Evolutionary conservation across 2,113 vertebrate species (phyloP), one percentile per base, ranked within the genome.

Genomic region (Hypocryptadius cinnamomeus): DNA sequence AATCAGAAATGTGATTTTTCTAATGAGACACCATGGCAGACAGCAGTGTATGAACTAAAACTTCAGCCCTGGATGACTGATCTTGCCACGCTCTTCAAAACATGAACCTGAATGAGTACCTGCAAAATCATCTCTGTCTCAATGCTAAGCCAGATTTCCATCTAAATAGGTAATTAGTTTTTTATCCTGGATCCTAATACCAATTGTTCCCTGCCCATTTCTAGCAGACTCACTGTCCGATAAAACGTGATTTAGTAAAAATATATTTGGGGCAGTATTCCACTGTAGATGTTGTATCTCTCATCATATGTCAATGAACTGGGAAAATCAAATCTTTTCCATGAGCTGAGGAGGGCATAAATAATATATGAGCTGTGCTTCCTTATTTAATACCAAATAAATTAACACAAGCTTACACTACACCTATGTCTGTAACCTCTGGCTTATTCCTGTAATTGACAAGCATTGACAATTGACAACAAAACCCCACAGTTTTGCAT

Each of bases 1-100:
- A 70, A 65, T 65, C 54, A 85, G 71, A 94, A 91, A 85, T 28
- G 50, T n/a, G 31, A 39, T 50, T 70, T 87, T 85, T 85, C 33
- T 77, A 91, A 70, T 14, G 18, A 59, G 59, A 76, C 25, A 60
- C 54, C 0, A 4, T 4, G 5, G 8, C 5, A 77, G 47, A 80
- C 17, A 39, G 44, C 31, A 74, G 44, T 4, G 18, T 61, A 20
- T 68, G 73, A 94, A 89, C 20, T 40, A 68, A 88, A 92, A 80
- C 40, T 17, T 19, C 30, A 64, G 44, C 9, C 28, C 11, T 10
- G 12, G 18, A 35, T 42, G 35, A 45, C 23, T 50, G 50, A 82
- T 85, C 25, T 71, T 76, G 31, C 12, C 21, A 13, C 2, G 31
- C 11, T 82, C 23, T 78, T 77, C 47, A 40, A 84, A 86, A 78